Evolutionary conservation across 2,797 vertebrate genomes (phyloP).

Genomic region (Loriculus beryllinus): DNA sequence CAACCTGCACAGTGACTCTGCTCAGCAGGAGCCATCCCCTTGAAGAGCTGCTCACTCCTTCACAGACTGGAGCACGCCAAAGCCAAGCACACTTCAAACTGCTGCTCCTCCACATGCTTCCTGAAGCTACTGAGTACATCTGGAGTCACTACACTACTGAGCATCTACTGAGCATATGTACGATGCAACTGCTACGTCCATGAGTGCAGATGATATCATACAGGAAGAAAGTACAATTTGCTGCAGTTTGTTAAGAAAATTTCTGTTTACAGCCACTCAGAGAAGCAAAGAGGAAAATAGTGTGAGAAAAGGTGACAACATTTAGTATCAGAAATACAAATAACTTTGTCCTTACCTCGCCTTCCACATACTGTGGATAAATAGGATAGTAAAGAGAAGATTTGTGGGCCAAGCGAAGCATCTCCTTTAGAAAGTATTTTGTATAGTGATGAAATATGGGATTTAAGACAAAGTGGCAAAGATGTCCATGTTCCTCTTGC

Average conservation of each 20-base stretch:
- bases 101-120: neutral
- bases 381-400: slow-evolving; percentile 85
- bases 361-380: slow-evolving; percentile 70
- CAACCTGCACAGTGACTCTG: neutral
- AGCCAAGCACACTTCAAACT: neutral
- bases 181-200: neutral
- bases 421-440: slow-evolving; percentile 87
- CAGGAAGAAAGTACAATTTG: neutral
- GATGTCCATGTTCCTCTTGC: slow-evolving; percentile 84
- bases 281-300: neutral
- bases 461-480: slow-evolving; percentile 84
- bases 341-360: slow-evolving; percentile 75
- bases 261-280: neutral
- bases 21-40: neutral
- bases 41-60: neutral
- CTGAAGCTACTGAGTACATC: neutral
- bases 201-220: neutral
- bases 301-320: neutral
- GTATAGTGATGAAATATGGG: slow-evolving; percentile 79
- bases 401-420: slow-evolving; percentile 84
- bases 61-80: neutral
- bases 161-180: accelerated
- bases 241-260: neutral
- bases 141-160: neutral
- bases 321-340: neutral